These are phyloP conservation scores for Chelonus formosanus DNA, from an alignment of 2,888 invertebrate genomes.

Conservation along the genomic window DNA sequence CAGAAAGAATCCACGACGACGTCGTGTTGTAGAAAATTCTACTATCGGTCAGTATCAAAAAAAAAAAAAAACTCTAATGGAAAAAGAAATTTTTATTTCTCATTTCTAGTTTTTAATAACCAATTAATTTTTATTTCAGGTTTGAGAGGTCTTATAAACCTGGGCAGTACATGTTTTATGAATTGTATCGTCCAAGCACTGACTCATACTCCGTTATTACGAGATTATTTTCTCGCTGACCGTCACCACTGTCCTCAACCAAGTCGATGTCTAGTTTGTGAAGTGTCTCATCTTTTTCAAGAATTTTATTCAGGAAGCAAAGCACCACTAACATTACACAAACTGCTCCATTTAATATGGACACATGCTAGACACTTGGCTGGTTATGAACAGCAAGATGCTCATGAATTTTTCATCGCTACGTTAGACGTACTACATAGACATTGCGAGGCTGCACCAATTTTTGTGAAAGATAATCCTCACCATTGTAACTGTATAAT, in stretches of 20 bases:
- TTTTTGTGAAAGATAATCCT: conserved; percentile 61
- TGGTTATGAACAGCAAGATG: conserved; percentile 97
- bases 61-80: background rate
- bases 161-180: conserved; percentile 99
- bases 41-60: conserved; percentile 72
- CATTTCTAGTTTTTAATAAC: background rate
- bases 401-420: conserved; percentile 98
- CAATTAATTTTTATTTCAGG: conserved; percentile 66
- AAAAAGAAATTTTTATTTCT: background rate
- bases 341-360: conserved; percentile 93
- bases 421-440: conserved; percentile 91
- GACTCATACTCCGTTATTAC: conserved; percentile 91
- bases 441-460: conserved; percentile 72
- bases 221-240: conserved; percentile 96
- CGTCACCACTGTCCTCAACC: conserved; percentile 85
- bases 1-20: conserved; percentile 78
- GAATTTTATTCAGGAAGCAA: conserved; percentile 94
- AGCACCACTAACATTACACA: conserved; percentile 87
- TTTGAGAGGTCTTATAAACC: conserved; percentile 90
- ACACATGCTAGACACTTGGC: conserved; percentile 94
- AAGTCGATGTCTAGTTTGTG: conserved; percentile 91
- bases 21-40: conserved; percentile 82
- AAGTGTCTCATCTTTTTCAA: conserved; percentile 94
- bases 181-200: conserved; percentile 94
- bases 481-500: conserved; percentile 92